These are phyloP conservation scores for Chalcis sispes DNA, from an alignment of 2,888 invertebrate genomes.

Conservation along the genomic window DNA sequence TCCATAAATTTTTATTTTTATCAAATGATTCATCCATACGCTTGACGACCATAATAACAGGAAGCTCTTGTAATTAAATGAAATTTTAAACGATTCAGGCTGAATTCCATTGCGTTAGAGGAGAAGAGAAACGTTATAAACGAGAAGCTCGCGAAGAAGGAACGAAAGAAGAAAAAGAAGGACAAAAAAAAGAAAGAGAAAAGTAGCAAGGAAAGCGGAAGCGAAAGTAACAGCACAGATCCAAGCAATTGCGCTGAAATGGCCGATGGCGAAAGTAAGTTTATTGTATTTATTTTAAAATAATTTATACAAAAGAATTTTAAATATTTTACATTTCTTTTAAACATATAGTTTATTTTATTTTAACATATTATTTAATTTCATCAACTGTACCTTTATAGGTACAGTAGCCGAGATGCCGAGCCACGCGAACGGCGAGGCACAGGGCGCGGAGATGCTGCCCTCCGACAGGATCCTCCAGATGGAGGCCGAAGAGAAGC, in stretches of 20 bases:
- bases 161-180: constrained; percentile 85
- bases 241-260: constrained; percentile 69
- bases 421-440: constrained; percentile 52
- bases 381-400: no score
- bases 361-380: no score
- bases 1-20: no score
- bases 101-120: constrained; percentile 82
- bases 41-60: no score
- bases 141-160: constrained; percentile 85
- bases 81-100: constrained; percentile 70
- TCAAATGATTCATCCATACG: not conserved
- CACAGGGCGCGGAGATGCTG: constrained; percentile 70
- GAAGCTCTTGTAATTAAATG: no score
- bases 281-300: not conserved
- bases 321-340: no score
- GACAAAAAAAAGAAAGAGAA: constrained; percentile 79
- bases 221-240: constrained; percentile 68
- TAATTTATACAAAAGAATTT: not conserved
- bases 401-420: constrained; percentile 67
- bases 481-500: constrained; percentile 81
- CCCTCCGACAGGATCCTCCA: constrained; percentile 79
- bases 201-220: constrained; percentile 68
- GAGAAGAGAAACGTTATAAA: constrained; percentile 83
- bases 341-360: no score
- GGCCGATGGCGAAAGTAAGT: constrained; percentile 71